phyloP scores from a whole-genome alignment of 2,888 invertebrate species.

The Polylopha cassiicola region DNA sequence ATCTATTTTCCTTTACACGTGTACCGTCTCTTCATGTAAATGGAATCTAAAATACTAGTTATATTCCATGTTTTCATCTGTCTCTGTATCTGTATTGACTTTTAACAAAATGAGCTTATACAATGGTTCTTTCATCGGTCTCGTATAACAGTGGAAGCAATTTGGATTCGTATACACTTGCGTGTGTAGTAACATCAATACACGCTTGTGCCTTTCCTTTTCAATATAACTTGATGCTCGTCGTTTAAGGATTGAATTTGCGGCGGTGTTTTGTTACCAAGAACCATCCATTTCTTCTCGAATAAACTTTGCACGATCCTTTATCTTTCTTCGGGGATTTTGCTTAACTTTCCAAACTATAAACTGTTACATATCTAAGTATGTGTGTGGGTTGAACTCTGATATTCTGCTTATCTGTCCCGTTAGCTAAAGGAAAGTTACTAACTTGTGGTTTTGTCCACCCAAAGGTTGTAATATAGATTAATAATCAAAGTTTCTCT shows the following conservation, averaged over 20 bases:
- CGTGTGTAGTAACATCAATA: slow-evolving; percentile 21
- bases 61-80: too few species aligned
- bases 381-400: slow-evolving; percentile 10
- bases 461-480: slow-evolving; percentile 9
- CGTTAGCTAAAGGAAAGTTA: slow-evolving; percentile 8
- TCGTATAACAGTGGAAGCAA: slow-evolving; percentile 43
- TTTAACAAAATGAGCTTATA: background rate
- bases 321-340: too few species aligned
- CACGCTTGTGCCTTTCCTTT: slow-evolving; percentile 4
- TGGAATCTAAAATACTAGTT: too few species aligned
- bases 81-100: background rate
- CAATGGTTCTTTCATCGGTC: slow-evolving; percentile 35
- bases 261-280: too few species aligned
- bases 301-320: too few species aligned
- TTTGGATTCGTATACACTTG: slow-evolving; percentile 47
- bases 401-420: slow-evolving; percentile 16
- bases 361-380: too few species aligned
- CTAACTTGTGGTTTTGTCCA: slow-evolving; percentile 14
- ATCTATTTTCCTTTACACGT: background rate
- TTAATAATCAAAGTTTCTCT: slow-evolving; percentile 16
- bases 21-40: too few species aligned
- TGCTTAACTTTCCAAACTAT: too few species aligned
- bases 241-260: slow-evolving; percentile 7
- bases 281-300: too few species aligned
- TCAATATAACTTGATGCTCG: slow-evolving; percentile 13